A percentile compares a stretch with the other conserved stretches of the same genome.
These are phyloP conservation scores for Pseudachorutes palmiensis DNA, from an alignment of 1,140 invertebrate genomes.

Conservation along the genomic window DNA sequence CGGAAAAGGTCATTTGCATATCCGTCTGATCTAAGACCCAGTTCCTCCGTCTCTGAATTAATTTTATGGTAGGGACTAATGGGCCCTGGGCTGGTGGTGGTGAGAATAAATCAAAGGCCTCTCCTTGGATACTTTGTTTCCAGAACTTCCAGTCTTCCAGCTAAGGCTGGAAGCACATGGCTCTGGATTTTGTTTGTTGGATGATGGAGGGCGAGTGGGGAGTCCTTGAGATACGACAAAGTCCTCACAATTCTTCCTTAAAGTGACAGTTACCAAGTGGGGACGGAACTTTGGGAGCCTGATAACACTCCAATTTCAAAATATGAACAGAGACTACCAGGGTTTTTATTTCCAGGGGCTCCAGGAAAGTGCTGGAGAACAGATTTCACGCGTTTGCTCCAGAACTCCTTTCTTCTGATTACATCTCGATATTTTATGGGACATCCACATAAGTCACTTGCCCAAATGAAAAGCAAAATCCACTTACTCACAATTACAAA, in stretches of 20 bases:
- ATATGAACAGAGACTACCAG: slow-evolving; percentile 34
- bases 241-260: slow-evolving; percentile 38
- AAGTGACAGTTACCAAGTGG: slow-evolving; percentile 39
- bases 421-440: slow-evolving; percentile 35
- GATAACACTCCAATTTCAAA: slow-evolving; percentile 31
- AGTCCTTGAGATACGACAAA: not conserved
- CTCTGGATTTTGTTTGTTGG: not conserved
- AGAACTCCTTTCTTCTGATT: too few relatives aligned
- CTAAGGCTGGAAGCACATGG: not conserved
- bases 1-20: too few relatives aligned
- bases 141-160: too few relatives aligned
- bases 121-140: too few relatives aligned
- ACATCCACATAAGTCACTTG: slow-evolving; percentile 4
- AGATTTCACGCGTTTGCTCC: slow-evolving; percentile 38
- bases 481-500: not conserved
- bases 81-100: too few relatives aligned
- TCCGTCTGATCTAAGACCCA: too few relatives aligned
- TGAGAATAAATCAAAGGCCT: too few relatives aligned
- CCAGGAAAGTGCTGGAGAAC: too few relatives aligned
- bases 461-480: not conserved
- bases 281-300: slow-evolving; percentile 4
- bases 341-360: too few relatives aligned
- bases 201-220: not conserved
- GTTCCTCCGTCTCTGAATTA: too few relatives aligned
- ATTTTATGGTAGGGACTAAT: too few relatives aligned